phyloP scores from a whole-genome alignment of 2,888 invertebrate genomes.

The Tinea pellionella region DNA sequence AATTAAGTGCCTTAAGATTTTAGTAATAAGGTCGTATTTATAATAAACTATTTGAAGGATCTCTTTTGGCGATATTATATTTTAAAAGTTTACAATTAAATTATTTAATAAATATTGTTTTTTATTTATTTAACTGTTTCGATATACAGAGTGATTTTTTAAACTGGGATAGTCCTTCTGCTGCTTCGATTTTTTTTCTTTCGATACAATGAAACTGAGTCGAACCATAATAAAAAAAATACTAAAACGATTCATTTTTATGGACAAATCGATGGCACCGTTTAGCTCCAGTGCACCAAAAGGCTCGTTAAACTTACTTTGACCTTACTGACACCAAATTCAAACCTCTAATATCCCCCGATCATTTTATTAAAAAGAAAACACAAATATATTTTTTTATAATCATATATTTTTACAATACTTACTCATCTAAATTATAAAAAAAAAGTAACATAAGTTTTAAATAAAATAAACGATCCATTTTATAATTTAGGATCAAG shows the following conservation, averaged over 20 bases:
- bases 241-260: too few relatives aligned
- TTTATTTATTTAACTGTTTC: neutral
- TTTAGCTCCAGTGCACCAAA: too few relatives aligned
- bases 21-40: neutral
- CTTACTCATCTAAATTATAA: constrained; percentile 37
- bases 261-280: too few relatives aligned
- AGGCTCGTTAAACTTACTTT: too few relatives aligned
- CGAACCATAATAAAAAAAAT: too few relatives aligned
- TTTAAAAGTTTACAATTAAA: neutral
- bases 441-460: constrained; percentile 17
- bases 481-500: neutral
- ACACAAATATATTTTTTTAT: constrained; percentile 19
- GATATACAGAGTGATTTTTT: too few relatives aligned
- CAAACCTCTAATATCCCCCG: too few relatives aligned
- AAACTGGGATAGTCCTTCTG: too few relatives aligned
- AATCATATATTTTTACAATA: constrained; percentile 52
- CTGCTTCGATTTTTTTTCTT: too few relatives aligned
- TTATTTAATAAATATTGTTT: neutral
- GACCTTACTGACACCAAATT: too few relatives aligned
- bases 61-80: neutral
- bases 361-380: neutral
- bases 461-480: constrained; percentile 18
- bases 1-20: too few relatives aligned
- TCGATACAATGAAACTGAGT: too few relatives aligned
- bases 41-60: neutral